Evolutionary conservation across 1,140 invertebrate genomes (phyloP).

Genomic region (Ceratosolen solmsi): DNA sequence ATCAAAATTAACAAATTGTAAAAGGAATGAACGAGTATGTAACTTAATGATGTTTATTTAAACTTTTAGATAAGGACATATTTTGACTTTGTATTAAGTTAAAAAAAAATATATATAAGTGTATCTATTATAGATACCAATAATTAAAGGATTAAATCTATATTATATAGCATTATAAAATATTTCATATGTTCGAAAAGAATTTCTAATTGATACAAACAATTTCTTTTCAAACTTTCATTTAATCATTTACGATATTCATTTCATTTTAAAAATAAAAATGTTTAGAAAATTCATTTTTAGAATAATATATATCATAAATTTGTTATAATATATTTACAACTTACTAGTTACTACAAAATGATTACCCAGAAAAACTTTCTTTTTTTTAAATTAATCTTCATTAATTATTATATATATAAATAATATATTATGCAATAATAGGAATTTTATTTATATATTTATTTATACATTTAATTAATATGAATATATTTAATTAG

Average conservation of each 20-base stretch:
- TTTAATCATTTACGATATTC: background rate
- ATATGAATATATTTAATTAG: background rate
- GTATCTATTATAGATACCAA: background rate
- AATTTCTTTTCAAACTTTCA: background rate
- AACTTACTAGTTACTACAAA: background rate
- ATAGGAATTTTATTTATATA: background rate
- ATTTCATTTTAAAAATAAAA: background rate
- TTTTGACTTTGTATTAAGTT: background rate
- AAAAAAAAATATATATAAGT: background rate
- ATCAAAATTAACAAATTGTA: background rate
- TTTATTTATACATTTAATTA: background rate
- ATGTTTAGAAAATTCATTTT: background rate
- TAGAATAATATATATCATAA: background rate
- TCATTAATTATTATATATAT: background rate
- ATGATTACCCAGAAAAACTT: background rate
- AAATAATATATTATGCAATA: background rate
- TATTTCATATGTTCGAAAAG: background rate
- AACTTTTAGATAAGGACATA: background rate
- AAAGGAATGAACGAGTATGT: background rate
- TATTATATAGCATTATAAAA: background rate
- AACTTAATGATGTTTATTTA: background rate
- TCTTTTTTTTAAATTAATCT: background rate
- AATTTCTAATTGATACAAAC: background rate
- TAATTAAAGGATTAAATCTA: background rate
- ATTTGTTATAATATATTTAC: background rate